phyloP scores from a whole-genome alignment of 2,113 vertebrate species.

The Piaya cayana region DNA sequence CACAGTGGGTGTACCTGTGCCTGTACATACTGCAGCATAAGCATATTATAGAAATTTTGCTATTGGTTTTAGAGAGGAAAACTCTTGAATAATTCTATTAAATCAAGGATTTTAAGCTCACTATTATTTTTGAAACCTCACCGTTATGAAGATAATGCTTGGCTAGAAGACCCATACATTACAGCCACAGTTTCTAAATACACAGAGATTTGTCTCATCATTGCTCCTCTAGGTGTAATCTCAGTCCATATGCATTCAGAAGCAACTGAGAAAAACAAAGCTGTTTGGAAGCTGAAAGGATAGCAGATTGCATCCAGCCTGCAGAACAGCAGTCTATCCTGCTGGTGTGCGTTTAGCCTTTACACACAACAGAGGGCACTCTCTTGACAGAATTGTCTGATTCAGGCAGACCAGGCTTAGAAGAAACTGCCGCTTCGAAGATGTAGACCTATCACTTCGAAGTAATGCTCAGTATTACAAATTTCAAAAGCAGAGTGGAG shows the following conservation, averaged over 20 bases:
- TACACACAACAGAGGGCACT: neutral
- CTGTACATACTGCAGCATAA: neutral
- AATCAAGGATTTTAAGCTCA: neutral
- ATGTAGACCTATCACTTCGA: no score
- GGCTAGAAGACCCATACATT: neutral
- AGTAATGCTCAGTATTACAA: no score
- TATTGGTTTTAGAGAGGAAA: neutral
- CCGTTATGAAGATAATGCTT: fast-evolving
- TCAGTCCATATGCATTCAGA: fast-evolving
- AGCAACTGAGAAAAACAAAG: neutral
- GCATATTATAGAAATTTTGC: neutral
- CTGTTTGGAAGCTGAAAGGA: neutral
- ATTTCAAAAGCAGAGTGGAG: neutral
- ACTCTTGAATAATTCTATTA: neutral
- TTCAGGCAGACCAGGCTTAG: no score
- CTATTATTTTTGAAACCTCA: neutral
- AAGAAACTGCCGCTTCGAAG: no score
- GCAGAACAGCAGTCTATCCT: fast-evolving
- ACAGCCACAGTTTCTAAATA: neutral
- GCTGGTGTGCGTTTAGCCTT: neutral
- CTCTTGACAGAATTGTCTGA: neutral
- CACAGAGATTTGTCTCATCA: neutral
- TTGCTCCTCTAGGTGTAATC: neutral
- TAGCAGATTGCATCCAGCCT: neutral
- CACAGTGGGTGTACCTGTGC: neutral